Base-by-base conservation (phyloP, 2,113 vertebrate genomes). In the Echinops telfairi region DNA sequence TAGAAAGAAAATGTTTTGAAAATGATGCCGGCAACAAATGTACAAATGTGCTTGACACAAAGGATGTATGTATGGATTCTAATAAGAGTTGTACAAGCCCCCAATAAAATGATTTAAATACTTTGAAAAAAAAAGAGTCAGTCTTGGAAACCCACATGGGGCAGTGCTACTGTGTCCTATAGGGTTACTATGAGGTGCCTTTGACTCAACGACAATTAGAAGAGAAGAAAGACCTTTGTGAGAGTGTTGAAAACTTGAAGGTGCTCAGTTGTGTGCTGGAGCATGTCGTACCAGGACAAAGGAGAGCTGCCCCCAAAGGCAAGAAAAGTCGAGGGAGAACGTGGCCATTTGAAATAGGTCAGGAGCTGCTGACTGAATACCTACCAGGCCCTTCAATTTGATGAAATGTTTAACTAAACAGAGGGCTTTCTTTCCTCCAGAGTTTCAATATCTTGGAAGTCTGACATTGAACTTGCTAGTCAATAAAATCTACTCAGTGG, bases 371-470 rank as follows among this genome's bases (percentile, higher is more conserved):
- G 31, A 78, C n/a, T 62, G 47, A 70, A 0, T 62, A 33, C 62
- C 66, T 62, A 4, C 10, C 16, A 43, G 23, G 8, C 12, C 29
- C 10, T 84, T 11, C 43, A 12, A 5, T 4, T 87, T 2, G 3
- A 31, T 57, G 43, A 16, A 84, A 66, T 8, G 3, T 57, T 66
- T 82, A 90, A 70, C 7, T 64, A 38, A 73, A 25, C 60, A 17
- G 43, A 80, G 43, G 87, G 9, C 9, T 16, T 33, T 94, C 9
- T 16, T 33, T 94, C 77, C 70, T 90, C 27, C 12, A 93, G 57
- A 81, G 84, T 31, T 23, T 84, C 90, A 66, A 58, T 58, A 29
- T 75, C 43, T 86, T 87, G 79, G n/a, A 94, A 86, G 11, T 71
- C 27, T 79, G 7, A 66, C 7, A 14, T 85, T 38, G 23, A 85